Percentiles rank a stretch among this genome's conserved stretches.
Conservation (phyloP, 2,888 invertebrate species). For the Trichopria drosophilae region DNA sequence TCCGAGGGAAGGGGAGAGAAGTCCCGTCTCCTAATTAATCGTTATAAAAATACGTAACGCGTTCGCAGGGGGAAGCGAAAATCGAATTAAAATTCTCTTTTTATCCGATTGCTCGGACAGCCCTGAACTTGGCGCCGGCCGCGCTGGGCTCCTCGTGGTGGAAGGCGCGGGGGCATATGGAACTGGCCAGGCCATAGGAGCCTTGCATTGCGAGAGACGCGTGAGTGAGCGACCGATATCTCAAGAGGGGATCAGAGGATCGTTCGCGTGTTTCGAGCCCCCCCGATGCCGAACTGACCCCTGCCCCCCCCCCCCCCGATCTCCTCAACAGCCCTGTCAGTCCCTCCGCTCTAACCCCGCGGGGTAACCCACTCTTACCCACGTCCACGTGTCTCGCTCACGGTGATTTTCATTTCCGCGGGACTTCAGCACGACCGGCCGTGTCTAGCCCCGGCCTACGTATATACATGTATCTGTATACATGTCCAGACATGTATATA, state of each 20-base stretch:
- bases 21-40: no score
- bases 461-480: no score
- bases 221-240: conserved; percentile 53
- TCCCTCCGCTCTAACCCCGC: conserved; percentile 31
- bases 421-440: conserved; percentile 40
- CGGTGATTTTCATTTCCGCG: conserved; percentile 58
- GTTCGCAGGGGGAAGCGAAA: no score
- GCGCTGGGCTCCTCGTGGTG: conserved; percentile 16
- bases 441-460: conserved; percentile 34
- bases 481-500: background rate
- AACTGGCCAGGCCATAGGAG: conserved; percentile 38
- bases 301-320: conserved; percentile 45
- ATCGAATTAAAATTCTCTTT: conserved; percentile 4
- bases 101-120: conserved; percentile 10
- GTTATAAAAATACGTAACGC: no score
- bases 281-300: conserved; percentile 50
- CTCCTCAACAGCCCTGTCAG: conserved; percentile 1
- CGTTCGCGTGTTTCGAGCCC: conserved; percentile 57
- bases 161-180: conserved; percentile 10
- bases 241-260: conserved; percentile 58
- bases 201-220: conserved; percentile 51
- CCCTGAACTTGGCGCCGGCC: conserved; percentile 35
- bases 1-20: no score
- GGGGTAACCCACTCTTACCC: conserved; percentile 33
- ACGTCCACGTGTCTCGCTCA: conserved; percentile 56